phyloP scores from a whole-genome alignment of 2,888 invertebrate genomes.

The Caenorhabditis uteleia region DNA sequence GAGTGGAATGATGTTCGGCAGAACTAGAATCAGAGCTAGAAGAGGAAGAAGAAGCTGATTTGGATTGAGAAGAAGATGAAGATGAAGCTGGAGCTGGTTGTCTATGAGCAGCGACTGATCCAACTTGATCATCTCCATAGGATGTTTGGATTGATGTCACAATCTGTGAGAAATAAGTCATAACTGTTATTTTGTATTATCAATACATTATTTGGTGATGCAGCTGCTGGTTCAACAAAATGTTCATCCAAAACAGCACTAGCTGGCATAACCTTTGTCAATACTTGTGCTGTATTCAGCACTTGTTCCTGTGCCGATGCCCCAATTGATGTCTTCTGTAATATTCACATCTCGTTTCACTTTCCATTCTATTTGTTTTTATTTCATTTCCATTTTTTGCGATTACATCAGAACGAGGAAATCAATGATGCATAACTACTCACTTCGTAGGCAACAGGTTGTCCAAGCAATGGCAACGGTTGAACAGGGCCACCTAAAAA shows the following conservation, averaged over 20 bases:
- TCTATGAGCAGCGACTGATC: no score
- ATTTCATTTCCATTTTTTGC: no score
- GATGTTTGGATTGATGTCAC: constrained; percentile 22
- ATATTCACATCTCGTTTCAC: no score
- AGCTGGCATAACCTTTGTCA: constrained; percentile 31
- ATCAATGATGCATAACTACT: constrained; percentile 19
- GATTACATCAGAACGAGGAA: no score
- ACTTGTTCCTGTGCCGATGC: constrained; percentile 23
- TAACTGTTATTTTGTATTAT: neutral
- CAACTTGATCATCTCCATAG: constrained; percentile 24
- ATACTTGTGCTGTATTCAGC: constrained; percentile 19
- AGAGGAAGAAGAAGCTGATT: constrained; percentile 17
- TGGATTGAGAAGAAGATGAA: constrained; percentile 11
- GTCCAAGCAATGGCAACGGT: constrained; percentile 38
- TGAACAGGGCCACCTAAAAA: no score
- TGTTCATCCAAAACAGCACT: constrained; percentile 33
- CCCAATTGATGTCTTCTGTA: no score
- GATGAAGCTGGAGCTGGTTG: constrained; percentile 9
- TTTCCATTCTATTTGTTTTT: no score
- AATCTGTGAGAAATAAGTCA: constrained; percentile 4
- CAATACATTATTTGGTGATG: constrained; percentile 28
- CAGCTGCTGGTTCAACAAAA: constrained; percentile 20
- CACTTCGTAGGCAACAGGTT: constrained; percentile 35
- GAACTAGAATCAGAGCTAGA: constrained; percentile 19
- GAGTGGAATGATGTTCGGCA: constrained; percentile 16